phyloP scores from a whole-genome alignment of 1,140 invertebrate species.

The Drosophila littoralis region DNA sequence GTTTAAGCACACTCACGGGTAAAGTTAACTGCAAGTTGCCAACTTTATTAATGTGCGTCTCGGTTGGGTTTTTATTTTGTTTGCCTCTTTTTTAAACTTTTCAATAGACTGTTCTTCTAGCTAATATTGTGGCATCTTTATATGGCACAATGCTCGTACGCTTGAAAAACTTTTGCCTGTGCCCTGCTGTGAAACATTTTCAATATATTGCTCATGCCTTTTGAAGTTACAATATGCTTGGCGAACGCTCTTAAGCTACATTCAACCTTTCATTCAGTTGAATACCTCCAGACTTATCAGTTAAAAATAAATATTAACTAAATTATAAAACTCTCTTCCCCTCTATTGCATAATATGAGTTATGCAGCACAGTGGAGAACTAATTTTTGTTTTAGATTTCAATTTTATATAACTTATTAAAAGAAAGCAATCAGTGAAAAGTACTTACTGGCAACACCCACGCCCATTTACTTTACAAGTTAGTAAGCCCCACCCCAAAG shows the following conservation, averaged over 20 bases:
- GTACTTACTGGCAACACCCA: not conserved
- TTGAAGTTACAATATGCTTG: conserved; percentile 3
- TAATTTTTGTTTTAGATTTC: too few species aligned
- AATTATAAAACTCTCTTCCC: too few species aligned
- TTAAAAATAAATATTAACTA: not conserved
- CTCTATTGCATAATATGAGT: too few species aligned
- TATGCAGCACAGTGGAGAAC: too few species aligned
- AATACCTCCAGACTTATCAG: not conserved
- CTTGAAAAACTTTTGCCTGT: conserved; percentile 31
- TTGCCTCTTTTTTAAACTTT: conserved; percentile 26
- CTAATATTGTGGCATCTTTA: conserved; percentile 49
- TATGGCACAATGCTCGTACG: conserved; percentile 32
- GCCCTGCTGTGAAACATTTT: conserved; percentile 41
- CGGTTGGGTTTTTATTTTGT: conserved; percentile 32
- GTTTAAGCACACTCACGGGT: conserved; percentile 81
- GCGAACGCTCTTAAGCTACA: not conserved
- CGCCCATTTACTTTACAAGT: not conserved
- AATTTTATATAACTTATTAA: too few species aligned
- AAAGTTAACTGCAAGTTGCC: conserved; percentile 81
- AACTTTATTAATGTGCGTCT: conserved; percentile 77
- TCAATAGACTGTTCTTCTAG: conserved; percentile 64
- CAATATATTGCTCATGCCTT: conserved; percentile 12
- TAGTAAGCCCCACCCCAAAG: not conserved
- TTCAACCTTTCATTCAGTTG: conserved; percentile 1
- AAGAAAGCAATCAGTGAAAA: not conserved